These are phyloP conservation scores for Sebastes trivittatus DNA, from an alignment of 2,797 vertebrate species.

Conservation along the genomic window DNA sequence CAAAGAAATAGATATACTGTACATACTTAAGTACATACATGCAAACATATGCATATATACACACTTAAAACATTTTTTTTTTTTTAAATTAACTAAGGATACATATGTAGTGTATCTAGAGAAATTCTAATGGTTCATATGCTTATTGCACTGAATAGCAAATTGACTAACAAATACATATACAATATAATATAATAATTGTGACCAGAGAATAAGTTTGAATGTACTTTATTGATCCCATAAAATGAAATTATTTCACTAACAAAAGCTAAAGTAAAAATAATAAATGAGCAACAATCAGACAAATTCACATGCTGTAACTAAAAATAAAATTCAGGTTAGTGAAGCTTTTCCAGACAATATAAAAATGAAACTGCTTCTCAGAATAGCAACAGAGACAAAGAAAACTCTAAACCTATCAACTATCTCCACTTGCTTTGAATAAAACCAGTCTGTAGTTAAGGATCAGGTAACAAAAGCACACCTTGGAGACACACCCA, in stretches of 20 bases:
- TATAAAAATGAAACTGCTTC: background rate
- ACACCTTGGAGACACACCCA: conserved; percentile 35
- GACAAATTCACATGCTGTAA: background rate
- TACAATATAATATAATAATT: background rate
- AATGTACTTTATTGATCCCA: background rate
- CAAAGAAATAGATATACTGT: background rate
- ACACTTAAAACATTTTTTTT: too few relatives aligned
- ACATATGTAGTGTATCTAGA: too few relatives aligned
- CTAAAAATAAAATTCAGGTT: background rate
- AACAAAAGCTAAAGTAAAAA: background rate
- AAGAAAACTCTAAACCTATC: background rate
- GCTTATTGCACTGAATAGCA: too few relatives aligned
- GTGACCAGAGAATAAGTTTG: background rate
- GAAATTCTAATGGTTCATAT: background rate
- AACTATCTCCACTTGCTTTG: background rate
- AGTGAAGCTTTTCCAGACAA: background rate
- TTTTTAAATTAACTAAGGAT: background rate
- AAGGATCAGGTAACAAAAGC: conserved; percentile 14
- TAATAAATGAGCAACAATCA: background rate
- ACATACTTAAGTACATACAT: too few relatives aligned
- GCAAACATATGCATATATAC: too few relatives aligned
- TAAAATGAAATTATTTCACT: background rate
- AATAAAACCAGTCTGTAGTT: background rate
- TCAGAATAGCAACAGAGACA: background rate
- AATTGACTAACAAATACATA: too few relatives aligned